Base-by-base conservation (phyloP, 2,888 invertebrate genomes). In the Mythimna pallens region DNA sequence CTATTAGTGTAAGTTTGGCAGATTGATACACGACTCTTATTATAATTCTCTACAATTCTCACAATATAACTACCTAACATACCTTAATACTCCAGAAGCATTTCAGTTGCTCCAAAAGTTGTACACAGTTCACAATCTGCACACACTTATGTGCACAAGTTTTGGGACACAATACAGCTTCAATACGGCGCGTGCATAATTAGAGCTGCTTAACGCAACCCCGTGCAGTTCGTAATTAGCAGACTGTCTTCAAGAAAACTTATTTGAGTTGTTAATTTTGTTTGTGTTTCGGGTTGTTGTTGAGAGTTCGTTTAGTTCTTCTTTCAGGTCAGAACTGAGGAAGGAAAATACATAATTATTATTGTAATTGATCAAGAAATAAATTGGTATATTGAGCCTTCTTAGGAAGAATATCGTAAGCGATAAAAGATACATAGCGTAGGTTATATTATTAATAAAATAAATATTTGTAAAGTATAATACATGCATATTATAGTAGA, bases 161-260 rank as follows among this genome's bases (percentile, higher is more conserved):
- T 81, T 10, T 1, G 30, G 8, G 43, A 62, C 78, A 78, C 69
- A 76, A 76, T 57, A 74, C 80, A 50, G 58, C 76, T 80, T 52
- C 62, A 81, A 71, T 81, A 76, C 63, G 57, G 76, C 47, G 50
- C 66, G 58, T 68, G 80, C 78, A 67, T 79, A 70, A 82, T 70
- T 65, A 79, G 72, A 81, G 50, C 66, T 70, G 47, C 58, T 75
- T 67, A 77, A 80, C 67, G 59, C 58, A 81, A 77, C 82, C 71
- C 70, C 55, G 58, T 77, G 64, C 54, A 66, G 57, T 50, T 71
- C 50, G 71, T 22, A 82, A 77, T 71, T 82, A 81, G 64, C 58
- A 34, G 52, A 61, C 70, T 47, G 54, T 70, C 61, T 65, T 52
- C 40, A 17, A 40, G n/a, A 22, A 72, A 76, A 77, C 62, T 74